Base-by-base conservation (phyloP, 2,797 vertebrate genomes). In the Sebastes diaconus region DNA sequence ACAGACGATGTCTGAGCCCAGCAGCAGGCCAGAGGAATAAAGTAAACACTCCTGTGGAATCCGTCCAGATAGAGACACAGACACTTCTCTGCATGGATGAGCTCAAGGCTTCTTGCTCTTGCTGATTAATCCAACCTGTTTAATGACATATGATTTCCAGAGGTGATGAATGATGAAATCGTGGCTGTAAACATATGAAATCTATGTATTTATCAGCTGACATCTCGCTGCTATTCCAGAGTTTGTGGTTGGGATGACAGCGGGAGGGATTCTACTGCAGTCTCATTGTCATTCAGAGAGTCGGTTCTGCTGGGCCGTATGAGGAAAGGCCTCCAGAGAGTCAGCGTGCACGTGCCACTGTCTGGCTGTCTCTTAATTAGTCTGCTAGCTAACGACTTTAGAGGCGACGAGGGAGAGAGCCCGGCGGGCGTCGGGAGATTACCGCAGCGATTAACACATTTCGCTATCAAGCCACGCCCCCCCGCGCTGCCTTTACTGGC, bases 301-400 rank as follows among this genome's bases (percentile, higher is more conserved):
- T 86, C 69, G 13, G 34, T 67, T 78, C 70, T 70, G 34, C 65
- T 0, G 27, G 59, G 77, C 34, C n/a, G 13, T 30, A 3, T 68
- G 69, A 83, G 75, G 79, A 64, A 75, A 61, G 50, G 71, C 50
- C 89, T 90, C 90, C 59, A 29, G 86, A 90, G 91, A 89, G 73
- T 36, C 39, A 3, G 79, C 1, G 36, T 59, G 76, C 85, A 83
- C 63, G 60, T 83, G 85, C 80, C 52, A 25, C 79, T 55, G 82
- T 87, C 84, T 90, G 86, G 27, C 75, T 84, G 80, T 63, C 77
- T 88, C 87, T 93, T 95, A 93, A 95, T 94, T 94, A 94, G 90
- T 90, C 88, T 92, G 85, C 78, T 68, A 58, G 80, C 81, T 93
- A 94, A 93, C 52, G 81, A 93, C 88, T 89, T 85, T 57, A 73